A percentile compares a stretch with the other conserved stretches of the same genome.
These are phyloP conservation scores for Clamator glandarius DNA, from an alignment of 2,797 vertebrate species.

Conservation along the genomic window DNA sequence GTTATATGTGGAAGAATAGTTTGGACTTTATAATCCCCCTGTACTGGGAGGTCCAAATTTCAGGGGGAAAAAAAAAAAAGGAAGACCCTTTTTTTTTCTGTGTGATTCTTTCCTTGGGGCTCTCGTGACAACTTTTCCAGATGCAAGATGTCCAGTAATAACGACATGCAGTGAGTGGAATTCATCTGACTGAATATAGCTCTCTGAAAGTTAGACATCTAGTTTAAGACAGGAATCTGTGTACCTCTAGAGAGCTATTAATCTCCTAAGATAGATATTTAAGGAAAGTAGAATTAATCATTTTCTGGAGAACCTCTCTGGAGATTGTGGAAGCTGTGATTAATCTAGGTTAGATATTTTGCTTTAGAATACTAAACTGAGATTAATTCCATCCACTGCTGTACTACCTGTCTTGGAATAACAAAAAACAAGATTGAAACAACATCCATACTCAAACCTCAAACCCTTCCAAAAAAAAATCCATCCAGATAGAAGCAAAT, in stretches of 20 bases:
- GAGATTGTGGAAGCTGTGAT: constrained; percentile 1
- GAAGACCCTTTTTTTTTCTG: not conserved
- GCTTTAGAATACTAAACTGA: not conserved
- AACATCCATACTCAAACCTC: not conserved
- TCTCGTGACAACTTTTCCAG: not conserved
- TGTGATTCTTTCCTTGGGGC: not conserved
- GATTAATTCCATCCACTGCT: not conserved
- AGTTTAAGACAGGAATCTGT: not conserved
- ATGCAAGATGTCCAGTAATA: not conserved
- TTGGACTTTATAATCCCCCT: not conserved
- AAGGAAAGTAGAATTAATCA: constrained; percentile 16
- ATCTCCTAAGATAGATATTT: not conserved
- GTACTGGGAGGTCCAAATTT: not conserved
- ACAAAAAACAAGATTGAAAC: not conserved
- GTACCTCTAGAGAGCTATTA: not conserved
- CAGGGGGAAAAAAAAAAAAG: no score
- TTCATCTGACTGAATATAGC: not conserved
- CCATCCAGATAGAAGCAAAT: not conserved
- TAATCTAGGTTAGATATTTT: not conserved
- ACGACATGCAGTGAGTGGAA: not conserved
- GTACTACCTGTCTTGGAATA: not conserved
- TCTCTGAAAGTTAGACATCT: not conserved
- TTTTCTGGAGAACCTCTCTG: constrained; percentile 1
- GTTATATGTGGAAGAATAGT: not conserved
- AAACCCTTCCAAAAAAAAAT: not conserved